Evolutionary conservation across 2,113 vertebrate genomes (phyloP).

Genomic region (Alligator mississippiensis): DNA sequence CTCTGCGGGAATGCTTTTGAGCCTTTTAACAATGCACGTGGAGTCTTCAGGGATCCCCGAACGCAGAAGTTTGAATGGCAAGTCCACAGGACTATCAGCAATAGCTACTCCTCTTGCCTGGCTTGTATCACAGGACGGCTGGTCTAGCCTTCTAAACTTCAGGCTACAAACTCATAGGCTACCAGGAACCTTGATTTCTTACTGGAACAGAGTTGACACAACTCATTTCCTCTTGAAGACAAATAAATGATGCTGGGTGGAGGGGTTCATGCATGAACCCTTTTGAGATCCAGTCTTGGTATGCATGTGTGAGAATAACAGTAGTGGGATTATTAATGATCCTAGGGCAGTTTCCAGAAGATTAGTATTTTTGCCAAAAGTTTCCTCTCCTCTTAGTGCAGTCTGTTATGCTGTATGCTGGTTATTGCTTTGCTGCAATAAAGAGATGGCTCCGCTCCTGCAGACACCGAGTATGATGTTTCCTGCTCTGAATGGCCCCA

Average conservation of each 20-base stretch:
- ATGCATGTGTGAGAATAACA: neutral
- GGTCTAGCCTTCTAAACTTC: neutral
- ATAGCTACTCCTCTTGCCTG: neutral
- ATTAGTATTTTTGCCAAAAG: neutral
- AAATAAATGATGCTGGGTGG: neutral
- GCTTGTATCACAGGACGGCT: neutral
- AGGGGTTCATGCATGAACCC: neutral
- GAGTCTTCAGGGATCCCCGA: neutral
- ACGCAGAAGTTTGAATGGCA: neutral
- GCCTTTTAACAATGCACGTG: neutral
- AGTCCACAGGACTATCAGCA: neutral
- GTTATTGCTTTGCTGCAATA: neutral
- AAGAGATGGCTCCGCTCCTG: neutral
- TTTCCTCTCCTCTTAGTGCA: neutral
- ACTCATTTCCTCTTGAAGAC: neutral
- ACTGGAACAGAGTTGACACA: neutral
- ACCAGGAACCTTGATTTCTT: slow-evolving; percentile 1
- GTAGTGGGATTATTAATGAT: neutral
- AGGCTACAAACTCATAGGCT: neutral
- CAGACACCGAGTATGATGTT: neutral
- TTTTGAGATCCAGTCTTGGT: no score
- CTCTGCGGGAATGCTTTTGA: neutral
- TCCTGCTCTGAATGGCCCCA: neutral
- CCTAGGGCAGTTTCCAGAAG: neutral
- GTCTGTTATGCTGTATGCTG: neutral